Evolutionary conservation across 2,888 invertebrate species (phyloP).

Genomic region (Pollenia griseotomentosa): DNA sequence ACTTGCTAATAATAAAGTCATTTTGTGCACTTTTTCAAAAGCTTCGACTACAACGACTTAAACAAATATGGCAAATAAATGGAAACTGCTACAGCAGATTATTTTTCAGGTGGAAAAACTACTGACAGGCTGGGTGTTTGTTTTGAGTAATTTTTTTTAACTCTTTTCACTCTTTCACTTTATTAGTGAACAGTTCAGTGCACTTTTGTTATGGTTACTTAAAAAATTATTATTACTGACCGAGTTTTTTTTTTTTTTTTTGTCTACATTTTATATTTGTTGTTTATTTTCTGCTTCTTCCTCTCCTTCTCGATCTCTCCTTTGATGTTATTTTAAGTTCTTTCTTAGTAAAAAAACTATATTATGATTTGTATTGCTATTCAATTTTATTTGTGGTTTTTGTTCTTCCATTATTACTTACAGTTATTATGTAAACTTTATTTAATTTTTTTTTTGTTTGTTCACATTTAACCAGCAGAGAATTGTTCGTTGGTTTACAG

Average conservation of each 20-base stretch:
- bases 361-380: slow-evolving; percentile 59
- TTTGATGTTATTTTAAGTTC: not conserved
- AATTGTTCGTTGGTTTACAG: slow-evolving; percentile 6
- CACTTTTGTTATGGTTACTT: slow-evolving; percentile 56
- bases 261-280: not conserved
- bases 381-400: slow-evolving; percentile 46
- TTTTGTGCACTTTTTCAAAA: slow-evolving; percentile 36
- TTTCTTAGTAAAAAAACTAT: slow-evolving; percentile 11
- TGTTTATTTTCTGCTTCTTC: not conserved
- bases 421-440: slow-evolving; percentile 62
- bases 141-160: not conserved
- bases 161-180: not conserved
- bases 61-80: slow-evolving; percentile 32
- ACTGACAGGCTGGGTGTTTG: not conserved
- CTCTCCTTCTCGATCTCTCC: not conserved
- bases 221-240: slow-evolving; percentile 60
- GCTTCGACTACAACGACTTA: not conserved
- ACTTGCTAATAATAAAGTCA: slow-evolving; percentile 35
- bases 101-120: slow-evolving; percentile 9
- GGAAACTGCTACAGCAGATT: not conserved
- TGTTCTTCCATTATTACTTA: slow-evolving; percentile 34
- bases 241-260: slow-evolving; percentile 40
- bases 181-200: slow-evolving; percentile 34
- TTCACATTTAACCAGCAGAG: not conserved
- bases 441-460: slow-evolving; percentile 37